A percentile compares a stretch with the other conserved stretches of the same genome.
Evolutionary conservation across 2,113 vertebrate genomes (phyloP).

Genomic region (Ceyx cyanopectus): DNA sequence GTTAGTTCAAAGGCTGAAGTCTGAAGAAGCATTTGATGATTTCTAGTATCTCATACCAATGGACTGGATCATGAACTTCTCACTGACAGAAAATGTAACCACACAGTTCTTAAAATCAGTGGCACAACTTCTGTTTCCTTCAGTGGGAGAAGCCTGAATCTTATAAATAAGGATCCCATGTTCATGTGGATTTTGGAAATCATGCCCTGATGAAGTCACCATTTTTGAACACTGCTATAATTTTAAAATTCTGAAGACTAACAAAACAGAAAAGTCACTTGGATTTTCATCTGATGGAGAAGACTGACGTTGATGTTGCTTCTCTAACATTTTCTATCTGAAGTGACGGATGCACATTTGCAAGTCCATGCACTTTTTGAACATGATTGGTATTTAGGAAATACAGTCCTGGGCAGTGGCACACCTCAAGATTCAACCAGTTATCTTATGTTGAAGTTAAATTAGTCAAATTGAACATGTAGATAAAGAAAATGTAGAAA

Average conservation of each 20-base stretch:
- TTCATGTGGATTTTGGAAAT: neutral
- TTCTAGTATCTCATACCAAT: neutral
- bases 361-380: accelerated
- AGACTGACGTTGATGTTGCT: neutral
- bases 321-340: neutral
- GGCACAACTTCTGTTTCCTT: neutral
- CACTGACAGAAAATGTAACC: neutral
- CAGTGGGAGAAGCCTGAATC: neutral
- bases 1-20: neutral
- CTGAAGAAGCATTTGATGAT: neutral
- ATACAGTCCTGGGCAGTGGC: accelerated
- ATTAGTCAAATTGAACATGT: neutral
- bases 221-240: neutral
- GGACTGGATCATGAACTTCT: neutral
- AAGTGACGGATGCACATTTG: neutral
- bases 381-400: neutral
- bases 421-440: neutral
- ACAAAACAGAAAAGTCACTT: neutral
- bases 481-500: neutral
- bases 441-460: neutral
- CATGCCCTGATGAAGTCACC: neutral
- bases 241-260: neutral
- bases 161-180: neutral
- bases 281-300: neutral
- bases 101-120: neutral